Evolutionary conservation across 2,113 vertebrate genomes (phyloP).

Genomic region (Nerophis ophidion): DNA sequence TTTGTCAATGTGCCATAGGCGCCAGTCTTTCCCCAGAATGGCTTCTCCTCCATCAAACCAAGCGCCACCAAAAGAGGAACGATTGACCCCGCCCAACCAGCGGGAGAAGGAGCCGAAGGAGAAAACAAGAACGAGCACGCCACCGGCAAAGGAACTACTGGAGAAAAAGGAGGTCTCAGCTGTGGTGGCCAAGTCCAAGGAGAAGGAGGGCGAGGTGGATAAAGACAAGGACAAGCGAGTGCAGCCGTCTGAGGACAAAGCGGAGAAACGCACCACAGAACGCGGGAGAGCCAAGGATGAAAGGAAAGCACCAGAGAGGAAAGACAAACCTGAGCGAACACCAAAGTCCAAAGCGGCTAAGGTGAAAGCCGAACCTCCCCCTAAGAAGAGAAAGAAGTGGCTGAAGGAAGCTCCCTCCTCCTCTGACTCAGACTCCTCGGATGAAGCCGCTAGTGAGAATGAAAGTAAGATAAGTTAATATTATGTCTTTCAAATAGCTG

Average conservation of each 20-base stretch:
- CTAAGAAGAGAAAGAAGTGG: conserved; percentile 93
- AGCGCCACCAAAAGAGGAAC: conserved; percentile 60
- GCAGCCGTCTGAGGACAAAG: conserved; percentile 51
- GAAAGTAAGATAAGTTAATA: conserved; percentile 69
- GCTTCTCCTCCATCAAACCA: conserved; percentile 57
- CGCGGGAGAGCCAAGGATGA: conserved; percentile 65
- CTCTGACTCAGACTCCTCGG: conserved; percentile 83
- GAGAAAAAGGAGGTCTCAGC: conserved; percentile 52
- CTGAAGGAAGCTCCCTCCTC: conserved; percentile 81
- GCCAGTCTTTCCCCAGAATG: conserved; percentile 65
- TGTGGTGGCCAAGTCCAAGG: conserved; percentile 47
- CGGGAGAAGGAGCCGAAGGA: conserved; percentile 61
- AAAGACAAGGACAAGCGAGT: conserved; percentile 53
- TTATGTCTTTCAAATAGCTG: neutral
- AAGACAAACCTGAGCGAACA: conserved; percentile 56
- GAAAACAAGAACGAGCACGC: conserved; percentile 40
- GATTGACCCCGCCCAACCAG: conserved; percentile 48
- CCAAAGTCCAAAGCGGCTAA: conserved; percentile 75
- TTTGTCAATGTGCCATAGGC: conserved; percentile 38
- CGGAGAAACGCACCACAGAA: conserved; percentile 61
- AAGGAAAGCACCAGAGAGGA: conserved; percentile 56
- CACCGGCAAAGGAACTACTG: conserved; percentile 47
- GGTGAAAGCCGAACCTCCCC: conserved; percentile 85
- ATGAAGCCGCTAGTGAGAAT: conserved; percentile 82
- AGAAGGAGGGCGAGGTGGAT: conserved; percentile 53